These are phyloP conservation scores for Sigmodon hispidus DNA, from an alignment of 2,113 vertebrate genomes.

Conservation along the genomic window DNA sequence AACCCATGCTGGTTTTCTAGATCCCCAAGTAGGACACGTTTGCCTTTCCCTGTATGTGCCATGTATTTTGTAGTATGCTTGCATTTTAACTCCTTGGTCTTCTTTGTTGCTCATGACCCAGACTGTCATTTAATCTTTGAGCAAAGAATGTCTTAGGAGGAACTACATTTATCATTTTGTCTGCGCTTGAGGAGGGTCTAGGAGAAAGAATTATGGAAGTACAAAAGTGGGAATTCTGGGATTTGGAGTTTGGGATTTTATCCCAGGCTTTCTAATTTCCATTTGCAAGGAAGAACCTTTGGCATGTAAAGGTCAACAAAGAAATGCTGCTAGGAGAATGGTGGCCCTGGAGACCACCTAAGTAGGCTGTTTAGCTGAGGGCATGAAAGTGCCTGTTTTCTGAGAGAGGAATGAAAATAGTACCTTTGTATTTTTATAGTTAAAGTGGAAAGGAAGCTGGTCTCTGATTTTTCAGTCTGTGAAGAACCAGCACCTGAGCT, in stretches of 20 bases:
- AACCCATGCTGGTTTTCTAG: neutral
- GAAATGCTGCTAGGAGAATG: neutral
- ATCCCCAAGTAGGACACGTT: neutral
- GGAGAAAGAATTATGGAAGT: neutral
- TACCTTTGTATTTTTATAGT: neutral
- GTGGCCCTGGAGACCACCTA: neutral
- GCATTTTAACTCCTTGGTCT: neutral
- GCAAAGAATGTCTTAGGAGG: neutral
- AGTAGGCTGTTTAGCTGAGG: neutral
- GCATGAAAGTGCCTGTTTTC: constrained; percentile 40
- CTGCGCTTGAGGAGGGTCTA: neutral
- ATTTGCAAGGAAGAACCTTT: neutral
- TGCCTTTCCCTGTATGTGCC: neutral
- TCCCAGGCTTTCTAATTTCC: constrained; percentile 34
- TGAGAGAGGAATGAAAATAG: constrained; percentile 24
- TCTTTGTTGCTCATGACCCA: neutral
- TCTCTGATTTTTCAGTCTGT: neutral
- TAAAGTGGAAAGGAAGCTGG: neutral
- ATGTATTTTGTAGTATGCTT: neutral
- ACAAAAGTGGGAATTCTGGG: constrained; percentile 1
- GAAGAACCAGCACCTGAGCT: neutral
- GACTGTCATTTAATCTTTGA: neutral
- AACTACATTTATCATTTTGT: neutral
- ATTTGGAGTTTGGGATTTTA: neutral
- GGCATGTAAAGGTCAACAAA: neutral